Percentiles rank a stretch among this genome's conserved stretches.
phyloP scores from a whole-genome alignment of 2,113 vertebrate species.

The Protomyctophum bolini region DNA sequence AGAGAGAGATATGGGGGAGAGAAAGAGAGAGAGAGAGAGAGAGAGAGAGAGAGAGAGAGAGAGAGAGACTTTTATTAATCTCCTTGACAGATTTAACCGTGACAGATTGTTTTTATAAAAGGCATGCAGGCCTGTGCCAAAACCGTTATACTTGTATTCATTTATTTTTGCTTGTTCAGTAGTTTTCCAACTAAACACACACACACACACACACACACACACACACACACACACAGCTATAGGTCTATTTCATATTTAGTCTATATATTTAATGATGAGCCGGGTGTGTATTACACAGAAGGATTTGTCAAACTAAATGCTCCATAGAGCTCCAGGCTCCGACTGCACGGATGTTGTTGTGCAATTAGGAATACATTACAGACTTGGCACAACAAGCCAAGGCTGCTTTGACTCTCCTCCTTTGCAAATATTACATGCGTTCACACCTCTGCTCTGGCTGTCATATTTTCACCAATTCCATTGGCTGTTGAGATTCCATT shows the following conservation, averaged over 20 bases:
- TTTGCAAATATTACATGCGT: neutral
- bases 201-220: neutral
- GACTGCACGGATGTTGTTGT: neutral
- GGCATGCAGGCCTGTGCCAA: too few species aligned
- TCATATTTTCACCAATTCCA: constrained; percentile 54
- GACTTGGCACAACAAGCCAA: neutral
- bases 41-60: constrained; percentile 19
- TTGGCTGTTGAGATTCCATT: constrained; percentile 49
- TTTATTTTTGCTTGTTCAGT: neutral
- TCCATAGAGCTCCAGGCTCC: neutral
- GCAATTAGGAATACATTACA: neutral
- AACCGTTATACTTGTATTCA: neutral
- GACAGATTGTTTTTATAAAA: constrained; percentile 75
- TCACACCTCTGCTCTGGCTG: constrained; percentile 37
- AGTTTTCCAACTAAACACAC: neutral
- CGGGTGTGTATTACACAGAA: too few species aligned
- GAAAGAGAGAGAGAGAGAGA: constrained; percentile 10
- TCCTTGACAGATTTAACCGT: constrained; percentile 91
- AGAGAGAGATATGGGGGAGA: neutral
- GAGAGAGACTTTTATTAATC: constrained; percentile 81
- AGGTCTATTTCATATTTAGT: neutral
- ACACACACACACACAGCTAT: neutral
- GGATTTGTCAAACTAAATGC: neutral
- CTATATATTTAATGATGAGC: neutral
- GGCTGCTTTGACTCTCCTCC: constrained; percentile 7